Evolutionary conservation across 92 coral and sea anemone species (phyloP).

Genomic region (Epizoanthus fatuus): DNA sequence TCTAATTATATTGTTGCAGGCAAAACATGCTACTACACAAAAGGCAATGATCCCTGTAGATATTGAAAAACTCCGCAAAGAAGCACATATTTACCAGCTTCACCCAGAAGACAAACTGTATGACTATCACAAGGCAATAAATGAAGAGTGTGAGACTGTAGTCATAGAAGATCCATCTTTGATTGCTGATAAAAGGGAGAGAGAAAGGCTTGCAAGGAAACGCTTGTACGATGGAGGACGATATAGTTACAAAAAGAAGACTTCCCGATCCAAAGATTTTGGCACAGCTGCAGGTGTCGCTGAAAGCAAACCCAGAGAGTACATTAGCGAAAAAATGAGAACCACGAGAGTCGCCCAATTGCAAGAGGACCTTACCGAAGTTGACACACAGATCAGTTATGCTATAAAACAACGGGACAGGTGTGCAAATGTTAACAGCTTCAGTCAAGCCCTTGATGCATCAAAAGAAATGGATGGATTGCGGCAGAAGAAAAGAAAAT

Average conservation of each 20-base stretch:
- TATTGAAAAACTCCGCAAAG: constrained; percentile 27
- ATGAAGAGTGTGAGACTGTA: constrained; percentile 50
- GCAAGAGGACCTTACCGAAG: constrained; percentile 67
- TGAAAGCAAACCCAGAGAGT: constrained; percentile 24
- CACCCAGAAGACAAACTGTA: constrained; percentile 22
- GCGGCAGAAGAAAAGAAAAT: constrained; percentile 44
- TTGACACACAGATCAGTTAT: constrained; percentile 35
- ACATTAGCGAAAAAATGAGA: constrained; percentile 50
- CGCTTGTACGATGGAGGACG: constrained; percentile 48
- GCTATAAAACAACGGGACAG: constrained; percentile 39
- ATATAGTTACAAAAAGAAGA: constrained; percentile 15
- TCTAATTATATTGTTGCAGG: no score
- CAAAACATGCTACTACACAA: not conserved
- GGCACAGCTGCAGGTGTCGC: constrained; percentile 18
- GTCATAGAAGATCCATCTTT: constrained; percentile 64
- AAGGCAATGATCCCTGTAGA: constrained; percentile 30
- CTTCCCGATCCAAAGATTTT: constrained; percentile 41
- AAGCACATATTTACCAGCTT: constrained; percentile 34
- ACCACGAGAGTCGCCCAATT: constrained; percentile 52
- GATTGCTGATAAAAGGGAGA: constrained; percentile 49
- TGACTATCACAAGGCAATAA: constrained; percentile 52
- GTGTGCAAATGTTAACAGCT: constrained; percentile 58
- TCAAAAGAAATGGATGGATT: constrained; percentile 73
- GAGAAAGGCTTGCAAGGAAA: constrained; percentile 52
- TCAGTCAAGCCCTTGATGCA: constrained; percentile 64